Evolutionary conservation across 37 sponge, comb jelly and placozoan genomes (phyloP), one percentile per base, ranked within the genome.

Genomic region (Ianthella basta): DNA sequence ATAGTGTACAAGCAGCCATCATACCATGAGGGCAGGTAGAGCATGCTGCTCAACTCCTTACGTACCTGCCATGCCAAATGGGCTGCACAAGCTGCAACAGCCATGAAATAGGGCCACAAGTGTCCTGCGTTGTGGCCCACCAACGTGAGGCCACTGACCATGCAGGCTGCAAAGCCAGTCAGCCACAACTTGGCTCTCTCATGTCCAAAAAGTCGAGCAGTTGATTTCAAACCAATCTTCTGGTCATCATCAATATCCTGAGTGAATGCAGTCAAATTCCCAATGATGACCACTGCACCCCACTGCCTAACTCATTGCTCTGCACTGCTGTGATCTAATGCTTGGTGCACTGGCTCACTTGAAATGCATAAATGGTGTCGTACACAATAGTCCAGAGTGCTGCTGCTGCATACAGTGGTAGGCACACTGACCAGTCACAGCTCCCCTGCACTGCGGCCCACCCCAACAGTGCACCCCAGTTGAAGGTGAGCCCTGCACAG

Each of bases 361-460:
- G 89, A 84, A 84, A 89, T 1, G 88, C 92, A 67, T 91, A 91
- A 44, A 91, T 81, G 18, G 92, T 91, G 59, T 91, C 92, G 57
- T 91, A 91, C n/a, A 88, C 30, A 56, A 91, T 55, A 10, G 88
- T 91, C 92, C 92, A 91, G 18, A 72, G 83, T 20, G 88, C 83
- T 27, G 87, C 79, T 25, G 88, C 85, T 24, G 53, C 23, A 88
- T 91, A 91, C 37, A 91, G 82, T 50, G 88, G 85, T 2, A 87
- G 30, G 35, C 82, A 79, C 10, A 88, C 81, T 18, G 82, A 27
- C 59, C 53, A 55, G 55, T 89, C 85, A 33, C 44, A 69, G 21
- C 37, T 40, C 8, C 92, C 92, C 41, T 55, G 14, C 13, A 85
- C 86, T 25, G 92, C 92, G 53, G 81, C 23, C 41, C 82, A 91